phyloP scores from a whole-genome alignment of 2,888 invertebrate genomes.

The Galeruca laticollis region DNA sequence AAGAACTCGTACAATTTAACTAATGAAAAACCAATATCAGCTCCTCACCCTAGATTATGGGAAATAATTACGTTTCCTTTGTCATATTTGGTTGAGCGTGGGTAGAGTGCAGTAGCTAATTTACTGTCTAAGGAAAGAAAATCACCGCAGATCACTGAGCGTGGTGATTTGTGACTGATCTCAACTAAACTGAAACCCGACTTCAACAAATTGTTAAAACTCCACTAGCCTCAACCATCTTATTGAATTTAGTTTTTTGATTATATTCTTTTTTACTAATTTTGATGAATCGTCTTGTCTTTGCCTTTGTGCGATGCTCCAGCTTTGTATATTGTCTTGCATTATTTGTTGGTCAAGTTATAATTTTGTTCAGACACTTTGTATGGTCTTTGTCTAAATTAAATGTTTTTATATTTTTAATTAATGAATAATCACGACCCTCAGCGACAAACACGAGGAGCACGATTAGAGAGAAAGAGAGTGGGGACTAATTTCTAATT shows the following conservation, averaged over 20 bases:
- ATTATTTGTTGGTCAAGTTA: no score
- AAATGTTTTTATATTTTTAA: neutral
- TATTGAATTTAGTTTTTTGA: neutral
- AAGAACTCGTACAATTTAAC: no score
- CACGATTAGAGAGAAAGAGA: neutral
- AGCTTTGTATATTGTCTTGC: neutral
- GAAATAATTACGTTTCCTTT: no score
- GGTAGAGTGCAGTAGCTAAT: no score
- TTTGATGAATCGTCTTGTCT: neutral
- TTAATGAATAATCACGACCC: neutral
- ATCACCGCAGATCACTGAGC: no score
- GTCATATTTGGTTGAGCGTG: no score
- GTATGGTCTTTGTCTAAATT: neutral
- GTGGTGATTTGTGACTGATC: no score
- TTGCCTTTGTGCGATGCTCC: neutral
- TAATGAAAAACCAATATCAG: no score
- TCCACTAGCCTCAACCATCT: no score
- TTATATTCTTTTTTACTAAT: neutral
- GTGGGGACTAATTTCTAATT: neutral
- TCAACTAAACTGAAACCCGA: no score
- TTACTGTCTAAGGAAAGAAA: no score
- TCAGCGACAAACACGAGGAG: neutral
- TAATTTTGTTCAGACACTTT: neutral
- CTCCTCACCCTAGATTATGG: no score
- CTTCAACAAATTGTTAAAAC: slow-evolving; percentile 1